Percentiles rank a stretch among this genome's conserved stretches.
phyloP scores from a whole-genome alignment of 2,888 invertebrate genomes.

The Rhagonycha fulva region DNA sequence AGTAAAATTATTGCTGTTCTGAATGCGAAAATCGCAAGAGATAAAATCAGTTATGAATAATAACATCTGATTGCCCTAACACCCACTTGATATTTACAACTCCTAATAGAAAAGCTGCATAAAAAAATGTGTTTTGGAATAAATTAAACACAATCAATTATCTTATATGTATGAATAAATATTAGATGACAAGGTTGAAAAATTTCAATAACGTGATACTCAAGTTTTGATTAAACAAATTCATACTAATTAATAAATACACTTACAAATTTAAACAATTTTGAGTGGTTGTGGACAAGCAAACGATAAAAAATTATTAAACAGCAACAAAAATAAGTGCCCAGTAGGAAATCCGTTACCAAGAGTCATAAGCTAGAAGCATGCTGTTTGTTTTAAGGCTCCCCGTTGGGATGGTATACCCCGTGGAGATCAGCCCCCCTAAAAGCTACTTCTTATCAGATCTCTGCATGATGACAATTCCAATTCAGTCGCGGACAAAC shows the following conservation, averaged over 20 bases:
- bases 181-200: not conserved
- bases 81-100: not conserved
- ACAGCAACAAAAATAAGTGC: slow-evolving; percentile 37
- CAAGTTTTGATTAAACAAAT: not conserved
- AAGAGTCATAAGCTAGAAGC: slow-evolving; percentile 50
- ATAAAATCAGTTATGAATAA: slow-evolving; percentile 6
- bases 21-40: not conserved
- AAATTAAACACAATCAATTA: not conserved
- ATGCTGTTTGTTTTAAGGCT: slow-evolving; percentile 55
- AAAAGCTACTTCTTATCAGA: slow-evolving; percentile 56
- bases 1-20: not conserved
- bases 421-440: slow-evolving; percentile 44
- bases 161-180: not conserved
- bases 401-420: slow-evolving; percentile 48
- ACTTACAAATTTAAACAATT: not conserved
- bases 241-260: not conserved
- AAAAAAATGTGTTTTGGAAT: not conserved
- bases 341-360: slow-evolving; percentile 53
- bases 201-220: not conserved
- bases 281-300: slow-evolving; percentile 1
- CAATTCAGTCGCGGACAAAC: slow-evolving; percentile 47
- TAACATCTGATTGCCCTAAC: not conserved
- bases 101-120: not conserved
- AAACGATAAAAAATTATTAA: slow-evolving; percentile 4
- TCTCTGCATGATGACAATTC: slow-evolving; percentile 57